Percentiles rank a stretch among this genome's conserved stretches.
phyloP scores from a whole-genome alignment of 2,113 vertebrate species.

The Oophaga pumilio region DNA sequence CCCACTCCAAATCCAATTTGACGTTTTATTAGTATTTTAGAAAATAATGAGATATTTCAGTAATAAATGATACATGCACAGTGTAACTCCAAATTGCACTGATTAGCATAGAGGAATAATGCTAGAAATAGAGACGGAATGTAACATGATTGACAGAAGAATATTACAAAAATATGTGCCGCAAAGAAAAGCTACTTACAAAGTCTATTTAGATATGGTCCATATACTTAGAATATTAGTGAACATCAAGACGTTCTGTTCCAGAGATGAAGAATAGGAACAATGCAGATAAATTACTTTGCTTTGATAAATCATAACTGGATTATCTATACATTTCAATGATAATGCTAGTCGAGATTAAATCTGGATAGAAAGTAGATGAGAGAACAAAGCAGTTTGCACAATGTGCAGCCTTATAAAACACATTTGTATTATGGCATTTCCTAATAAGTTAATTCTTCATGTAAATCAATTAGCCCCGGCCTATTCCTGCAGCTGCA shows the following conservation, averaged over 20 bases:
- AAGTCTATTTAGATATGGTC: constrained; percentile 37
- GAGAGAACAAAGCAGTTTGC: constrained; percentile 18
- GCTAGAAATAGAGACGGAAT: constrained; percentile 9
- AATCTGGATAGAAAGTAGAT: constrained; percentile 24
- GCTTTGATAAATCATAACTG: constrained; percentile 27
- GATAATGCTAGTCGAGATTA: constrained; percentile 26
- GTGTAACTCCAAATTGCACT: neutral
- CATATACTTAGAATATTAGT: constrained; percentile 31
- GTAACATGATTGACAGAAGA: constrained; percentile 35
- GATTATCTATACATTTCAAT: constrained; percentile 47
- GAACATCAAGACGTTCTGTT: constrained; percentile 26
- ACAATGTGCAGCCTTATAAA: constrained; percentile 21
- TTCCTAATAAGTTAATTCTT: constrained; percentile 10
- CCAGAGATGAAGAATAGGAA: constrained; percentile 25
- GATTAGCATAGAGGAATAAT: constrained; percentile 3
- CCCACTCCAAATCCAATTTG: neutral
- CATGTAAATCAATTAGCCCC: constrained; percentile 4
- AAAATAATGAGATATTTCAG: constrained; percentile 2
- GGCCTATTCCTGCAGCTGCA: neutral
- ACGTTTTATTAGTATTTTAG: neutral
- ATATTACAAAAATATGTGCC: constrained; percentile 28
- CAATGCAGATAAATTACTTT: constrained; percentile 51
- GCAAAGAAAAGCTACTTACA: constrained; percentile 15
- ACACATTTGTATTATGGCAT: constrained; percentile 27
- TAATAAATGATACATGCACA: constrained; percentile 17